A percentile compares a stretch with the other conserved stretches of the same genome.
phyloP scores from a whole-genome alignment of 2,888 invertebrate genomes.

The Acronicta alni region DNA sequence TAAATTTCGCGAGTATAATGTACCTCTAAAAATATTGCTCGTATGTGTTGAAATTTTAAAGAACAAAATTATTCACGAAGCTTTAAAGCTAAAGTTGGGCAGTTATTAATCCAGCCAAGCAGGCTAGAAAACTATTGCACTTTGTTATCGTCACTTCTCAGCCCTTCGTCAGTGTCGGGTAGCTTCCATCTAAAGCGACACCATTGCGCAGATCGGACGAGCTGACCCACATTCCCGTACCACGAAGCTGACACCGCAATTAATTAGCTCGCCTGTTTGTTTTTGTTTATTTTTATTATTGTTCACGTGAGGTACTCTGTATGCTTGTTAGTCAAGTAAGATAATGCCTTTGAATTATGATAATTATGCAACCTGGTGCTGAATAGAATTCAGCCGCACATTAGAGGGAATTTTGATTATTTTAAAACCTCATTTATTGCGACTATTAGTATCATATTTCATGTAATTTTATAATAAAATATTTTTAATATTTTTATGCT shows the following conservation, averaged over 20 bases:
- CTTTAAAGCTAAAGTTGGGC: neutral
- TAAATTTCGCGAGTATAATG: no score
- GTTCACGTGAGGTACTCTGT: constrained; percentile 16
- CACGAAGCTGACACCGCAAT: constrained; percentile 45
- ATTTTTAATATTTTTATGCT: no score
- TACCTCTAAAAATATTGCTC: no score
- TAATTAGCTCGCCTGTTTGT: constrained; percentile 45
- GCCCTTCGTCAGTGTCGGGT: constrained; percentile 22
- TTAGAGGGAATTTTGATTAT: no score
- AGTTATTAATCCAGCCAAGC: neutral
- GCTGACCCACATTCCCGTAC: constrained; percentile 45
- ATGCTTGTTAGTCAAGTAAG: constrained; percentile 26
- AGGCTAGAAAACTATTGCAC: constrained; percentile 8
- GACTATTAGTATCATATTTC: no score
- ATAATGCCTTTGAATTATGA: constrained; percentile 17
- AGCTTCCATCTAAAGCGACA: constrained; percentile 44
- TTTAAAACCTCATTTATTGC: no score
- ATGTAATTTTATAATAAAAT: no score
- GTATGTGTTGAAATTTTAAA: no score
- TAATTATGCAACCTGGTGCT: constrained; percentile 13
- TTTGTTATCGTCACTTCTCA: constrained; percentile 14
- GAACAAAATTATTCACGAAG: neutral
- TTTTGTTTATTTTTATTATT: constrained; percentile 34
- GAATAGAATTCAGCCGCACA: neutral
- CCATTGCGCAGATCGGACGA: constrained; percentile 40